Conservation (phyloP, 2,113 vertebrate species). For the Dasypus novemcinctus region DNA sequence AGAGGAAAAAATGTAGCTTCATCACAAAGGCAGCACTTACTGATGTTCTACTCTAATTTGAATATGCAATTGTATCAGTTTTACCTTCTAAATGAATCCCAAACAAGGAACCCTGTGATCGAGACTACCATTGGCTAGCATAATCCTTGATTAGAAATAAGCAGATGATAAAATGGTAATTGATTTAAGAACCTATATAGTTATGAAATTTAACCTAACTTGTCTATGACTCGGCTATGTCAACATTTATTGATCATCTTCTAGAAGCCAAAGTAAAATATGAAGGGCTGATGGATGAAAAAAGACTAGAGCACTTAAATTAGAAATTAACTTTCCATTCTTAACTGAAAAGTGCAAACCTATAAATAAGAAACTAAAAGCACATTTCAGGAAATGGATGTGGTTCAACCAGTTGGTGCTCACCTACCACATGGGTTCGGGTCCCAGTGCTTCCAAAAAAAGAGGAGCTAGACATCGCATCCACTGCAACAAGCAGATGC, state of each 20-base stretch:
- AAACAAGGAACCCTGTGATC: neutral
- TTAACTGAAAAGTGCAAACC: neutral
- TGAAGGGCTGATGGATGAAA: neutral
- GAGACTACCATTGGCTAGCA: neutral
- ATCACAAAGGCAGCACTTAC: neutral
- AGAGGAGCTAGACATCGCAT: no score
- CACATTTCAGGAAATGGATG: neutral
- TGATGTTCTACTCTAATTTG: neutral
- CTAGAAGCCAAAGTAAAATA: neutral
- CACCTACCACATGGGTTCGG: no score
- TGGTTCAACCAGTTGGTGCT: no score
- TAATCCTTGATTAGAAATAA: neutral
- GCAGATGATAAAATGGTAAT: neutral
- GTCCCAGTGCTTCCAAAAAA: no score
- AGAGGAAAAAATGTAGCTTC: neutral
- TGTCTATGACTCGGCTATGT: neutral
- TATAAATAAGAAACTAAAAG: neutral
- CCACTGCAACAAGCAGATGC: no score
- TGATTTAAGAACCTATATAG: neutral
- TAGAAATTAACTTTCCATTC: neutral
- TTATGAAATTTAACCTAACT: neutral
- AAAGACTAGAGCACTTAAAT: neutral
- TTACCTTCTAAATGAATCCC: neutral
- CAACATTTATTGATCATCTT: neutral
- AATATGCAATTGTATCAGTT: neutral